Evolutionary conservation across 1,140 invertebrate genomes (phyloP), one percentile per base, ranked within the genome.

Genomic region (Nasonia vitripennis): DNA sequence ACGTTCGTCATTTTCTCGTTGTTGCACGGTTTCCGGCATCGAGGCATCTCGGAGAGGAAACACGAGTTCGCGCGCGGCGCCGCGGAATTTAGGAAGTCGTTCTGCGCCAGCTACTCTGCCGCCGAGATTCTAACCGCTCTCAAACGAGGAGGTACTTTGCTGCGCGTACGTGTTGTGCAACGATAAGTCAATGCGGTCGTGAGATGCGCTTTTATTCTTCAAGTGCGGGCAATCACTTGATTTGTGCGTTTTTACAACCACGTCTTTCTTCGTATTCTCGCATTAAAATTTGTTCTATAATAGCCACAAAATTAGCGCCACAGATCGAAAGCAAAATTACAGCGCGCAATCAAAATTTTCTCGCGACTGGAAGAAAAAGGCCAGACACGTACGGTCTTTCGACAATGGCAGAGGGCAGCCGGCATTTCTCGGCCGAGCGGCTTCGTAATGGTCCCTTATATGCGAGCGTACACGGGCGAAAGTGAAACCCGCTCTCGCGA

Each of bases 401-500:
- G 55, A 20, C 55, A 62, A 62, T 62, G 51, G 17, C 45, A 48
- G 2, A 12, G 45, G 11, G 12, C 11, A 51, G 48, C 48, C 48
- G 48, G 48, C 14, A 51, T 51, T 62, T 20, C 55, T 62, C 55
- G 55, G 55, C 20, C 55, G 6, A 62, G 55, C 55, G 17, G 17
- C 55, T 62, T n/a, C 55, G 55, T n/a, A 62, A 62, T 14, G 55
- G 55, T 62, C 55, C 55, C 55, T 62, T 62, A 62, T n/a, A 5
- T 20, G 17, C 2, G 20, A 0, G 20, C n/a, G 14, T 14, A 14
- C 17, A n/a, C 51, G 62, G 34, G 62, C 55, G 78, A 80, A 80
- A 80, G 78, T 67, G 78, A 80, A 80, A 68, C 34, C 34, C 14
- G n/a, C 77, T n/a, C 68, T 3, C 34, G 23, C 78, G 79, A 48